Percentiles rank a stretch among this genome's conserved stretches.
Conservation (phyloP, 2,113 vertebrate species). For the Pangasianodon gigas region DNA sequence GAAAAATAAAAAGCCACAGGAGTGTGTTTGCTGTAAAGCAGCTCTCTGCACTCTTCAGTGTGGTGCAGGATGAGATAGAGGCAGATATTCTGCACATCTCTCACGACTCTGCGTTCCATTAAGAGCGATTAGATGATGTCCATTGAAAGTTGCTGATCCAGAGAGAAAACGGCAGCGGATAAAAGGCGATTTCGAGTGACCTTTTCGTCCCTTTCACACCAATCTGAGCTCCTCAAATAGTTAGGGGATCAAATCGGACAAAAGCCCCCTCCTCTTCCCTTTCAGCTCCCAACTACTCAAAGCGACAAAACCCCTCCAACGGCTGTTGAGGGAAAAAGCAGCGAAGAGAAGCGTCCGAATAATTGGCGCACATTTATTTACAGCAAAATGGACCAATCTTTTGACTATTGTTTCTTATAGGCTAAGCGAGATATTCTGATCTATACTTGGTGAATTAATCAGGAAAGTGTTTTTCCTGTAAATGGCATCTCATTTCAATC, state of each 20-base stretch:
- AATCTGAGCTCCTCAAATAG: constrained; percentile 88
- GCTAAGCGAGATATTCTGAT: not conserved
- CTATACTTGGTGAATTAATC: not conserved
- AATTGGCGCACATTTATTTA: constrained; percentile 1
- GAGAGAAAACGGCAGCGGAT: constrained; percentile 88
- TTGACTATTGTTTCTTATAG: not conserved
- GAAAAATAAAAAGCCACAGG: no score
- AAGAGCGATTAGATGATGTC: constrained; percentile 91
- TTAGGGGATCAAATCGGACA: constrained; percentile 87
- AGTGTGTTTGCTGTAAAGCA: constrained; percentile 28
- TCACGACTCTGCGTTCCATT: constrained; percentile 81
- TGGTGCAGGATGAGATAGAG: not conserved
- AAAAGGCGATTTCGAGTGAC: constrained; percentile 97
- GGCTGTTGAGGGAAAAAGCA: constrained; percentile 38
- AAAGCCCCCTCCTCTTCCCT: constrained; percentile 80
- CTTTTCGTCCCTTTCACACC: constrained; percentile 93
- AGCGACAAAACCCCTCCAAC: constrained; percentile 74
- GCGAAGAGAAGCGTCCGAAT: constrained; percentile 7
- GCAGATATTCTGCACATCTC: constrained; percentile 70
- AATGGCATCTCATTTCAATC: not conserved
- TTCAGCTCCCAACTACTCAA: constrained; percentile 83
- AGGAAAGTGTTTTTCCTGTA: not conserved
- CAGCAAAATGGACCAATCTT: not conserved
- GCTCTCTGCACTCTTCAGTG: constrained; percentile 11
- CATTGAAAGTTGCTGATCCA: constrained; percentile 96